A percentile compares a stretch with the other conserved stretches of the same genome.
These are phyloP conservation scores for Paradoxurus hermaphroditus DNA, from an alignment of 2,113 vertebrate genomes.

Conservation along the genomic window DNA sequence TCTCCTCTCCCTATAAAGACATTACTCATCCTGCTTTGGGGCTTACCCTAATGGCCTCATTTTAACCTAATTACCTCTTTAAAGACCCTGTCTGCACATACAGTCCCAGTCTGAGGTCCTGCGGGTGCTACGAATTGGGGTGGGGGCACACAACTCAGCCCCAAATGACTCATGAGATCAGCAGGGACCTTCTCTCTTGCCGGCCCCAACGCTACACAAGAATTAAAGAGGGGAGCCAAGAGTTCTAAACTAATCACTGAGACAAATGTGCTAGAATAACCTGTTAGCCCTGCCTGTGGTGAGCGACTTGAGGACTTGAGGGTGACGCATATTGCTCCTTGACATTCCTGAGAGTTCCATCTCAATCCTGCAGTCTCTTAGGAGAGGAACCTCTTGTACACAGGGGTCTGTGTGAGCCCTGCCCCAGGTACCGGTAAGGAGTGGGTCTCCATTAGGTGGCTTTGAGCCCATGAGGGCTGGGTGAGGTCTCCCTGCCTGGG, in stretches of 20 bases:
- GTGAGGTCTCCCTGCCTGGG: not conserved
- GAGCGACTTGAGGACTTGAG: accelerated
- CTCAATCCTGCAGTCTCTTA: not conserved
- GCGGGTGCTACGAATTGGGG: not conserved
- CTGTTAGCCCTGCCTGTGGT: accelerated
- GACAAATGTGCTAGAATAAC: no score
- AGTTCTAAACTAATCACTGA: no score
- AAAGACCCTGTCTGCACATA: not conserved
- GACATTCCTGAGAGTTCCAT: not conserved
- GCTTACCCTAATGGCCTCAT: not conserved
- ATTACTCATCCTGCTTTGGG: not conserved
- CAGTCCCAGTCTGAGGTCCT: not conserved
- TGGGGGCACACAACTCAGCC: not conserved
- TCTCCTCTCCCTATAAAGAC: not conserved
- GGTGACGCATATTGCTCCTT: accelerated
- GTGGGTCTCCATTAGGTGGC: accelerated
- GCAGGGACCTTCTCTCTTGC: not conserved
- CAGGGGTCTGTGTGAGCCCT: accelerated
- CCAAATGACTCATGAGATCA: not conserved
- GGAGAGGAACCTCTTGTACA: not conserved
- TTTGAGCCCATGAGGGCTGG: not conserved
- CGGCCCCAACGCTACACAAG: not conserved
- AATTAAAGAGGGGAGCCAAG: not conserved
- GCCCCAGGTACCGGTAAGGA: accelerated
- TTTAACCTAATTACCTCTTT: not conserved